phyloP scores from a whole-genome alignment of 2,888 invertebrate genomes.

The Lobophora halterata region DNA sequence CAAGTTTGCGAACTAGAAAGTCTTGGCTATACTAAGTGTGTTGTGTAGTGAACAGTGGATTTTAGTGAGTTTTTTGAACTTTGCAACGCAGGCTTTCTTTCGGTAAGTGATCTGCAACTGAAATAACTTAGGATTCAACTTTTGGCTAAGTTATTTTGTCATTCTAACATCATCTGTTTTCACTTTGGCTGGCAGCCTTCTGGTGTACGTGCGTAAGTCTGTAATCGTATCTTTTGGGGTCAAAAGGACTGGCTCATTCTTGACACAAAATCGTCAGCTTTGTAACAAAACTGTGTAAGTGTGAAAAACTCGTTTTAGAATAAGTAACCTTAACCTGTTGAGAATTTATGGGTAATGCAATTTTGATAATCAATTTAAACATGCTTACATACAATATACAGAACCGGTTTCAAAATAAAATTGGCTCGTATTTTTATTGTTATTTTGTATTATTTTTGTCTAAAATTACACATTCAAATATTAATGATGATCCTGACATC shows the following conservation, averaged over 20 bases:
- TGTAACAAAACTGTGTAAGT: too few relatives aligned
- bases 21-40: conserved; percentile 27
- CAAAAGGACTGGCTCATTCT: neutral
- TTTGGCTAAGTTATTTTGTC: neutral
- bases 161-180: conserved; percentile 26
- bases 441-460: too few relatives aligned
- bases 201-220: conserved; percentile 11
- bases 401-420: too few relatives aligned
- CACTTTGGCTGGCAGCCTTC: conserved; percentile 25
- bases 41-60: conserved; percentile 31
- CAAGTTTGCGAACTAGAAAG: conserved; percentile 32
- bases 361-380: too few relatives aligned
- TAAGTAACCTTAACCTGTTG: too few relatives aligned
- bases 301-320: too few relatives aligned
- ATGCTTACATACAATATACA: too few relatives aligned
- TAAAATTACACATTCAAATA: too few relatives aligned
- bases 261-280: too few relatives aligned
- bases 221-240: conserved; percentile 13
- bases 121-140: conserved; percentile 5
- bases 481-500: too few relatives aligned
- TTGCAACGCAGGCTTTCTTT: conserved; percentile 23
- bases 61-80: conserved; percentile 35
- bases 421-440: too few relatives aligned
- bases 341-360: too few relatives aligned
- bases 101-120: conserved; percentile 23